Percentiles rank a stretch among this genome's conserved stretches.
Conservation (phyloP, 1,140 invertebrate species). For the Drosophila azteca region DNA sequence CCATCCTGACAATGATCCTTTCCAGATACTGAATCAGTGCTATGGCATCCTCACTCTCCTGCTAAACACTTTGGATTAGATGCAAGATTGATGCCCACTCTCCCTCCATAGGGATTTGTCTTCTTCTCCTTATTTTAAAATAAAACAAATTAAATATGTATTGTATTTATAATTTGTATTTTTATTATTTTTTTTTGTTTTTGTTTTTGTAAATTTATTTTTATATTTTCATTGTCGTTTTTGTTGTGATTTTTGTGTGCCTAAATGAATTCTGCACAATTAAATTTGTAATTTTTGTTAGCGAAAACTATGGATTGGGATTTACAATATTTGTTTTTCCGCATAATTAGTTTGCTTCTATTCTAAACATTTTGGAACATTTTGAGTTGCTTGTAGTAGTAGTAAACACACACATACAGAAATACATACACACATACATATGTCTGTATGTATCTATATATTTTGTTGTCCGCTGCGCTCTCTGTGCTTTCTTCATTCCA, state of each 20-base stretch:
- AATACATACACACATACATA: no score
- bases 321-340: slow-evolving; percentile 50
- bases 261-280: slow-evolving; percentile 69
- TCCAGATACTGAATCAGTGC: slow-evolving; percentile 56
- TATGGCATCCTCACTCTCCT: slow-evolving; percentile 53
- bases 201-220: slow-evolving; percentile 28
- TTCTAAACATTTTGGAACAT: slow-evolving; percentile 77
- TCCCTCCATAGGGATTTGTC: no score
- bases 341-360: slow-evolving; percentile 71
- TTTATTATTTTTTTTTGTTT: slow-evolving; percentile 28
- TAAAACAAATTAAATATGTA: not conserved
- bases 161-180: slow-evolving; percentile 16
- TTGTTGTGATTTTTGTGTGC: slow-evolving; percentile 46
- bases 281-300: slow-evolving; percentile 34
- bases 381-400: slow-evolving; percentile 73
- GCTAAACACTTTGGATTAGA: slow-evolving; percentile 44
- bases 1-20: not conserved
- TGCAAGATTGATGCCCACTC: no score
- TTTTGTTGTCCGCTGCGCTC: slow-evolving; percentile 27
- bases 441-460: slow-evolving; percentile 4
- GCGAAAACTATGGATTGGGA: slow-evolving; percentile 55
- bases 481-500: not conserved
- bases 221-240: slow-evolving; percentile 25
- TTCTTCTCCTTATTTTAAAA: not conserved
- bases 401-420: no score